Evolutionary conservation across 2,888 invertebrate genomes (phyloP).

Genomic region (Pyrocoelia pectoralis): DNA sequence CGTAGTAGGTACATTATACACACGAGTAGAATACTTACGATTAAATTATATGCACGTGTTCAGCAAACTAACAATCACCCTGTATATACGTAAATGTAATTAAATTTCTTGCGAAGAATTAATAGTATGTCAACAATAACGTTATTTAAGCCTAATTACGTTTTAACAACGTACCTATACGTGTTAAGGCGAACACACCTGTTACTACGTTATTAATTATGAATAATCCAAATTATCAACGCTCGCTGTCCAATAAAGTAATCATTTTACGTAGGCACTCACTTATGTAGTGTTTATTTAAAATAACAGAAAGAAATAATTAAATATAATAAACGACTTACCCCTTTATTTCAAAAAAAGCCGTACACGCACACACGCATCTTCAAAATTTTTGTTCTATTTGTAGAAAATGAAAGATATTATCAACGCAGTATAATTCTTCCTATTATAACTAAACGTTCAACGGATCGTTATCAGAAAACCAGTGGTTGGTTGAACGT

Average conservation of each 20-base stretch:
- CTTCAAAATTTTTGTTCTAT: neutral
- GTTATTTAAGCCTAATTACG: neutral
- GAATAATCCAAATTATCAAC: neutral
- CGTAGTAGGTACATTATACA: no score
- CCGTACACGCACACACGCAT: neutral
- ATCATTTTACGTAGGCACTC: neutral
- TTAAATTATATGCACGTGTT: no score
- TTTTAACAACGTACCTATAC: neutral
- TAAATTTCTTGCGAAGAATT: neutral
- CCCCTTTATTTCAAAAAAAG: neutral
- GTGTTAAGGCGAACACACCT: neutral
- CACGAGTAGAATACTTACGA: no score
- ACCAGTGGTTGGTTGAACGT: conserved; percentile 32
- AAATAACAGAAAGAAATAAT: neutral
- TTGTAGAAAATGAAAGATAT: neutral
- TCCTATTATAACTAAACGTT: conserved; percentile 22
- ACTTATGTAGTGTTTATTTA: no score
- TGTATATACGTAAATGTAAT: neutral
- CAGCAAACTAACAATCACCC: neutral
- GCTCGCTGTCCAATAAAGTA: neutral
- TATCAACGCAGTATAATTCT: conserved; percentile 4
- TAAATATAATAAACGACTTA: neutral
- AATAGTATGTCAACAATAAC: neutral
- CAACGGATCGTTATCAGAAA: conserved; percentile 33
- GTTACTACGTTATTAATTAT: neutral